Conservation (phyloP, 2,113 vertebrate genomes). For the Ctenomys sociabilis region DNA sequence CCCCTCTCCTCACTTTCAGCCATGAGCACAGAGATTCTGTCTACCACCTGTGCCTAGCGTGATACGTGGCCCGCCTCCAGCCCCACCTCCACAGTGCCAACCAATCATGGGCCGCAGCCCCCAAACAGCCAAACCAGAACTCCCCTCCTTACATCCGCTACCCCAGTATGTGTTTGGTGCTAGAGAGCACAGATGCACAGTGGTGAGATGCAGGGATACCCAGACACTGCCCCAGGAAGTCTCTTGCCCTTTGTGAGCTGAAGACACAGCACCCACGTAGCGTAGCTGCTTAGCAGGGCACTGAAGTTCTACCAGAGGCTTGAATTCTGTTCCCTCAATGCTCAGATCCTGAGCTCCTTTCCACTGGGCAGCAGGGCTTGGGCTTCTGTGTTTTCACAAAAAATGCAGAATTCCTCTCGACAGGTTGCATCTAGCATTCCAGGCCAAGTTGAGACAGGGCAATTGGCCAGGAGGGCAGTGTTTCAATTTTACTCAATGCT, state of each 20-base stretch:
- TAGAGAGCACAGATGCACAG: background rate
- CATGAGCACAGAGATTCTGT: background rate
- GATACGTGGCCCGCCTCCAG: no score
- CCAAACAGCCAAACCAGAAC: background rate
- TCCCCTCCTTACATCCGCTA: no score
- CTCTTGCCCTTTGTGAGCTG: background rate
- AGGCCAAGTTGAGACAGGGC: background rate
- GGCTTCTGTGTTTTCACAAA: background rate
- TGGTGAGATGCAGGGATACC: background rate
- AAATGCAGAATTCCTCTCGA: background rate
- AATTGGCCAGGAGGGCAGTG: no score
- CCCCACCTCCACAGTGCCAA: background rate
- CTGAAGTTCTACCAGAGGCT: background rate
- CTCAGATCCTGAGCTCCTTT: background rate
- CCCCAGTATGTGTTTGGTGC: background rate
- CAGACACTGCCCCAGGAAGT: background rate
- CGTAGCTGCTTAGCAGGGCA: background rate
- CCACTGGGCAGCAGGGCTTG: background rate
- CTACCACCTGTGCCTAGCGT: accelerated
- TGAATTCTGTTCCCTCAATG: background rate
- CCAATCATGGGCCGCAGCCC: no score
- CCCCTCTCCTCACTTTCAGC: background rate
- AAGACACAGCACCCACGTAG: background rate
- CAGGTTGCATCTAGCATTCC: background rate
- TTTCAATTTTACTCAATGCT: background rate